A percentile compares a stretch with the other conserved stretches of the same genome.
Conservation (phyloP, 2,113 vertebrate genomes). For the Clupea harengus region DNA sequence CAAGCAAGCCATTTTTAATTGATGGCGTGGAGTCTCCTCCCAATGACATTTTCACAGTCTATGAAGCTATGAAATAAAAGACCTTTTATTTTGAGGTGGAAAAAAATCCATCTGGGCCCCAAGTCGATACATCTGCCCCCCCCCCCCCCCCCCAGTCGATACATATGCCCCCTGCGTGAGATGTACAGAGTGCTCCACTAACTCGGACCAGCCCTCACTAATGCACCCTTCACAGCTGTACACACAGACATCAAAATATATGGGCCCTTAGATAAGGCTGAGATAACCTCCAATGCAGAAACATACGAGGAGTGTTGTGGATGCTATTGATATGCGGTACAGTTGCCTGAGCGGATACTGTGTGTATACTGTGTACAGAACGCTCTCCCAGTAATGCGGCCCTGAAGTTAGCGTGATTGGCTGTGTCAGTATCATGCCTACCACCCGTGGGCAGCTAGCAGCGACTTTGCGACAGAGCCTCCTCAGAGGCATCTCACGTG, state of each 20-base stretch:
- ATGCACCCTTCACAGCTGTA: not conserved
- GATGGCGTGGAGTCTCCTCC: slow-evolving; percentile 16
- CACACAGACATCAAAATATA: not conserved
- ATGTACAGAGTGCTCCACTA: not conserved
- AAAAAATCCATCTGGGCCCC: slow-evolving; percentile 24
- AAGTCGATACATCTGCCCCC: slow-evolving; percentile 23
- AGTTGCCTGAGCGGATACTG: not conserved
- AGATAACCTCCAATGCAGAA: not conserved
- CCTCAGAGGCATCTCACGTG: not conserved
- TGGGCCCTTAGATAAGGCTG: not conserved
- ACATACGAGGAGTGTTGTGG: not conserved
- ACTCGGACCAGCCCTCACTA: not conserved
- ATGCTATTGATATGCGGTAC: not conserved
- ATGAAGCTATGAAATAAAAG: slow-evolving; percentile 30
- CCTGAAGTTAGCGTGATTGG: not conserved
- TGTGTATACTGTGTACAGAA: not conserved
- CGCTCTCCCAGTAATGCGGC: no score
- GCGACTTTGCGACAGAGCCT: not conserved
- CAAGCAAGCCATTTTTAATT: slow-evolving; percentile 43
- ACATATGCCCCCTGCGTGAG: not conserved
- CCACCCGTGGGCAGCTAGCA: not conserved
- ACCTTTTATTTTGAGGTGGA: slow-evolving; percentile 4
- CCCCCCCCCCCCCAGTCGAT: slow-evolving; percentile 30
- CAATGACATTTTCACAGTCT: not conserved
- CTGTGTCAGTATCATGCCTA: not conserved